These are phyloP conservation scores for Malurus leucopterus DNA, from an alignment of 2,797 vertebrate genomes.

Conservation along the genomic window DNA sequence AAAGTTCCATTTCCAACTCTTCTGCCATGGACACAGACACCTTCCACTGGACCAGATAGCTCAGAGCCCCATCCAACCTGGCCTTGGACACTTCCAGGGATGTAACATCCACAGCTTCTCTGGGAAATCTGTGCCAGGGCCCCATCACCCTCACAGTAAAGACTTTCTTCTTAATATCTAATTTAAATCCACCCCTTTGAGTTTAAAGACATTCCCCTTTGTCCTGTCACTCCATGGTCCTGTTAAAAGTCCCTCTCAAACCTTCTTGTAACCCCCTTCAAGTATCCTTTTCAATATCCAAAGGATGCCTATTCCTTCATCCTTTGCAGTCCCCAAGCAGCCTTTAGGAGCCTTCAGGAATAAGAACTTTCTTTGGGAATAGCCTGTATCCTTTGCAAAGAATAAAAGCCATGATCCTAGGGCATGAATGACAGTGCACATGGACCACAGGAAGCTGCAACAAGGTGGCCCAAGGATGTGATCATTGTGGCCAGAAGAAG, in stretches of 20 bases:
- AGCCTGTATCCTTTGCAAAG: background rate
- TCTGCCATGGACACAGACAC: background rate
- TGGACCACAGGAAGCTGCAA: background rate
- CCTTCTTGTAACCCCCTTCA: background rate
- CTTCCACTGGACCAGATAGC: background rate
- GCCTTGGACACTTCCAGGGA: background rate
- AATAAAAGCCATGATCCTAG: background rate
- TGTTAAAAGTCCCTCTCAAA: background rate
- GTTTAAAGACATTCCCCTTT: background rate
- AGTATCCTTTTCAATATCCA: too few species aligned
- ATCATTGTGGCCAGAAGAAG: background rate
- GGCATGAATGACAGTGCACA: background rate
- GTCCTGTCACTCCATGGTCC: background rate
- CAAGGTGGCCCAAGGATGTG: rapidly evolving
- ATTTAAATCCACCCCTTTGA: background rate
- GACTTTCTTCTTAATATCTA: background rate
- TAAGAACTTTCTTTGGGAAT: background rate
- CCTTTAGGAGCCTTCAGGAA: background rate
- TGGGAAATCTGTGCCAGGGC: background rate
- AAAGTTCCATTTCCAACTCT: background rate
- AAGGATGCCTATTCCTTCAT: too few species aligned
- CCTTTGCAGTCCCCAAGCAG: background rate
- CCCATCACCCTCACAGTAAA: background rate
- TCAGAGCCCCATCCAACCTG: background rate
- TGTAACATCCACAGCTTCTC: background rate